Percentiles rank a stretch among this genome's conserved stretches.
Evolutionary conservation across 2,113 vertebrate genomes (phyloP).

Genomic region (Rhinoderma darwinii): DNA sequence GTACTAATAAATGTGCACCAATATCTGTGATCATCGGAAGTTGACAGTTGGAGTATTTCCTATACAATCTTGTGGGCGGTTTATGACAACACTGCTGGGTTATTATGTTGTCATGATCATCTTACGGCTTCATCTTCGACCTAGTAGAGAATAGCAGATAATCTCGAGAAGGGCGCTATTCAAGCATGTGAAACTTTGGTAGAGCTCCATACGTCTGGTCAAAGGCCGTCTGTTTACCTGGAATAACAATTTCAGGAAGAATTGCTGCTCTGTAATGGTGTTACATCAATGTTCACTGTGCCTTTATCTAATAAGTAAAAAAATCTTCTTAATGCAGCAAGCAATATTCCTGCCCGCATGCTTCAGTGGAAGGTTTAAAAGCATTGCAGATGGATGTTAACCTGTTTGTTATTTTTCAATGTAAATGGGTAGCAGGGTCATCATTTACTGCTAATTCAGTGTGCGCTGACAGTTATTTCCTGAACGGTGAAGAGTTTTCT

Average conservation of each 20-base stretch:
- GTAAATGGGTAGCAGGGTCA: slow-evolving; percentile 48
- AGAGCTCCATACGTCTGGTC: not conserved
- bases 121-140: not conserved
- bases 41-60: too few relatives aligned
- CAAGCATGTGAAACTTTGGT: not conserved
- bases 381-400: slow-evolving; percentile 41
- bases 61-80: too few relatives aligned
- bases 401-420: slow-evolving; percentile 34
- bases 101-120: not conserved
- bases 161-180: not conserved
- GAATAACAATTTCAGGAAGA: not conserved
- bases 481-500: slow-evolving; percentile 36
- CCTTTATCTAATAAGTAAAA: not conserved
- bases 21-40: too few relatives aligned
- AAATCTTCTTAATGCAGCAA: not conserved
- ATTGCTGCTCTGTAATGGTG: not conserved
- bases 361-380: slow-evolving; percentile 27
- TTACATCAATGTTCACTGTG: not conserved
- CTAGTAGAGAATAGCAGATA: not conserved
- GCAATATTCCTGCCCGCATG: not conserved
- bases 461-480: slow-evolving; percentile 39
- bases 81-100: too few relatives aligned
- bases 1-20: too few relatives aligned
- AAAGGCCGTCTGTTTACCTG: not conserved
- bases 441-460: slow-evolving; percentile 50